phyloP scores from a whole-genome alignment of 2,888 invertebrate genomes.

The Drosophila differens region DNA sequence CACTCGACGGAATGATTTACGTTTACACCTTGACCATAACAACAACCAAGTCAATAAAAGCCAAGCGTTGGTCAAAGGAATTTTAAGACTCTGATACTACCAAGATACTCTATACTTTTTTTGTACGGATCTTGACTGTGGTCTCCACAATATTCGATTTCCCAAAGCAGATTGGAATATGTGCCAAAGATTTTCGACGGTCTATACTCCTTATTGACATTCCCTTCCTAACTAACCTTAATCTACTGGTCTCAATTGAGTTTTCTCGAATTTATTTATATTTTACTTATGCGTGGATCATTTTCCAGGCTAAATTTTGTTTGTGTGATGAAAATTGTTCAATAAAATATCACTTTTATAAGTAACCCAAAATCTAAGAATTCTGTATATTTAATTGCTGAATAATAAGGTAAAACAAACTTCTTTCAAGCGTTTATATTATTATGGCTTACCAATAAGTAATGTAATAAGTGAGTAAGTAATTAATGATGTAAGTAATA shows the following conservation, averaged over 20 bases:
- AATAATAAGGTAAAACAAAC: not conserved
- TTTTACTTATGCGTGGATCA: not conserved
- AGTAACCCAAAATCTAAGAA: not conserved
- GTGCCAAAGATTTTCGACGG: not conserved
- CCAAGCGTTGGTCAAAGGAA: not conserved
- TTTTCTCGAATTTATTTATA: not conserved
- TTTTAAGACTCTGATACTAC: not conserved
- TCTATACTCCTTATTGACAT: not conserved
- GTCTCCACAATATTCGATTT: not conserved
- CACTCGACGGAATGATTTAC: not conserved
- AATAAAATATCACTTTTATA: not conserved
- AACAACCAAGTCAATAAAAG: not conserved
- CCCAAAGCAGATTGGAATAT: not conserved
- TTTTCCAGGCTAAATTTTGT: not conserved
- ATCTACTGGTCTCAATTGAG: not conserved
- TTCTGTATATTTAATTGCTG: not conserved
- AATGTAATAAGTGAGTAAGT: not conserved
- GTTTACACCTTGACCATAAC: not conserved
- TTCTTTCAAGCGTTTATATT: no score
- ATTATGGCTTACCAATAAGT: not conserved
- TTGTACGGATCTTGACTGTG: not conserved
- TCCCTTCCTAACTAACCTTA: not conserved
- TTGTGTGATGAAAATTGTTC: not conserved
- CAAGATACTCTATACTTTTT: not conserved
- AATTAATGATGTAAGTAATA: not conserved